Conservation (phyloP, 2,888 invertebrate genomes). For the Chouioia cunea region DNA sequence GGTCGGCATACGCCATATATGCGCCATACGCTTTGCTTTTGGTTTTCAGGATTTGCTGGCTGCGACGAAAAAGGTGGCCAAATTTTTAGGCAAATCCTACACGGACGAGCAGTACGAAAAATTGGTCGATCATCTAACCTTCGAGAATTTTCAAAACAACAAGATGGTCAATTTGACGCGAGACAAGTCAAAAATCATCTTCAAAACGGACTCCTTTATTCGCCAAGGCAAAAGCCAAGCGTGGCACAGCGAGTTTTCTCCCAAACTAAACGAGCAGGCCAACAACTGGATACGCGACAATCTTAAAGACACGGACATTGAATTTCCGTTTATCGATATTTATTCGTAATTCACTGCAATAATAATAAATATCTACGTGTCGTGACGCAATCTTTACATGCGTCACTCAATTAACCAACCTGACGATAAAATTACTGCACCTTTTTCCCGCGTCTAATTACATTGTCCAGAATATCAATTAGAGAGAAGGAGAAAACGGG, state of each 20-base stretch:
- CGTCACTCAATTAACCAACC: too few relatives aligned
- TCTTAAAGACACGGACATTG: conserved; percentile 73
- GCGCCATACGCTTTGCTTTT: too few relatives aligned
- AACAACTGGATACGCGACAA: conserved; percentile 80
- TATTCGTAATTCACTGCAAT: conserved; percentile 41
- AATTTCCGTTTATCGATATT: conserved; percentile 69
- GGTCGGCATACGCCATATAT: too few relatives aligned
- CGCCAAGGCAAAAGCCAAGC: conserved; percentile 78
- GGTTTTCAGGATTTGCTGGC: conserved; percentile 74
- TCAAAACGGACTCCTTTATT: conserved; percentile 76
- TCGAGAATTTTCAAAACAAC: conserved; percentile 87
- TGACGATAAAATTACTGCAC: too few relatives aligned
- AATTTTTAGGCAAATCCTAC: conserved; percentile 75
- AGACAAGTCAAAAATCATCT: conserved; percentile 75
- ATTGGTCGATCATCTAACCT: conserved; percentile 81
- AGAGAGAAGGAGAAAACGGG: too few relatives aligned
- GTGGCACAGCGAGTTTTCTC: conserved; percentile 81
- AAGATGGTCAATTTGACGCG: conserved; percentile 80
- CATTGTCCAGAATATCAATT: too few relatives aligned
- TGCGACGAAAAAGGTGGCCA: conserved; percentile 73
- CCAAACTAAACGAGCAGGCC: conserved; percentile 76
- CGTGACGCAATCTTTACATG: too few relatives aligned
- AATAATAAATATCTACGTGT: too few relatives aligned
- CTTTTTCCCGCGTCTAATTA: too few relatives aligned
- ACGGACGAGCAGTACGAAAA: conserved; percentile 73